Conservation (phyloP, 2,888 invertebrate genomes). For the Poecilus cupreus region DNA sequence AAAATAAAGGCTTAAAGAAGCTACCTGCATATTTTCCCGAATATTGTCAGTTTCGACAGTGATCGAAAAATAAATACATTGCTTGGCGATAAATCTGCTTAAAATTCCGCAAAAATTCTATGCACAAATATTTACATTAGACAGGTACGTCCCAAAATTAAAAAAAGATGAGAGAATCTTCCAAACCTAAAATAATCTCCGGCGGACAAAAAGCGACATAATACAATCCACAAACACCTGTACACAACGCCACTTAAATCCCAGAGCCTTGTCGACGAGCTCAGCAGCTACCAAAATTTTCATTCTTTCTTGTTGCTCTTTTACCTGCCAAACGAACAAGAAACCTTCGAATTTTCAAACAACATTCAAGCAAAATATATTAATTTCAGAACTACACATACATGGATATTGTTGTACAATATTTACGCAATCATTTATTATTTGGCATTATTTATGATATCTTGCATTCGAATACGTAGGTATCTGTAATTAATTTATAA, state of each 20-base stretch:
- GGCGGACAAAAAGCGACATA: conserved; percentile 15
- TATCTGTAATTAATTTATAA: no score
- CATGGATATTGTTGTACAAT: no score
- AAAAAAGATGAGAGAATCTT: conserved; percentile 19
- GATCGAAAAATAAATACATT: conserved; percentile 13
- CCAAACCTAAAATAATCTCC: conserved; percentile 34
- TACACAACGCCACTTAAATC: conserved; percentile 22
- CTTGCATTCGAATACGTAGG: no score
- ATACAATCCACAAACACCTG: conserved; percentile 42
- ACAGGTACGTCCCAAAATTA: not conserved
- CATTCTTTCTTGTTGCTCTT: not conserved
- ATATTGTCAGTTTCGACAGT: conserved; percentile 13
- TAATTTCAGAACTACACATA: no score
- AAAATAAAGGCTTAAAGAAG: not conserved
- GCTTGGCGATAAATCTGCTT: conserved; percentile 3
- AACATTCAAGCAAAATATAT: no score
- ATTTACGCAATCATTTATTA: no score
- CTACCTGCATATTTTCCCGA: conserved; percentile 26
- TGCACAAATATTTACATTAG: conserved; percentile 32
- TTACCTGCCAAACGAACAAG: not conserved
- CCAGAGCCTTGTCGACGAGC: not conserved
- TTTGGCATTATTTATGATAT: no score
- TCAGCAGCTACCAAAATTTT: not conserved
- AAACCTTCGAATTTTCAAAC: no score
- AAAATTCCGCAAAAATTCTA: conserved; percentile 15